Conservation (phyloP, 2,113 vertebrate species). For the Crotalus tigris region DNA sequence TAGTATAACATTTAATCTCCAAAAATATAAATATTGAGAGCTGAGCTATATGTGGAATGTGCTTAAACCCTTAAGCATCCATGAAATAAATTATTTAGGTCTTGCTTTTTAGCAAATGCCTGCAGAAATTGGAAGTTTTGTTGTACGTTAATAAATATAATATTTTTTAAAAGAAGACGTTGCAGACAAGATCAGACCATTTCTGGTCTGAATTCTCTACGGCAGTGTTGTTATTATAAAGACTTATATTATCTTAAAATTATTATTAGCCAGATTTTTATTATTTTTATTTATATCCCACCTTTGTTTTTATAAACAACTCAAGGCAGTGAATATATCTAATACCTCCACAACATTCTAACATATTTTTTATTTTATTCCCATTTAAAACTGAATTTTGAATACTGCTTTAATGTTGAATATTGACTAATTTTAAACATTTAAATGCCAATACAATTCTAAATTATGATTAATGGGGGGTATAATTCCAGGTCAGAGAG, state of each 20-base stretch:
- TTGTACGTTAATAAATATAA: background rate
- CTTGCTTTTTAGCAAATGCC: background rate
- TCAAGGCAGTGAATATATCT: background rate
- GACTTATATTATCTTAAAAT: background rate
- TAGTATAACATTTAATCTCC: background rate
- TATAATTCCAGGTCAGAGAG: background rate
- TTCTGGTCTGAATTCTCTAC: background rate
- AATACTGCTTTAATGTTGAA: background rate
- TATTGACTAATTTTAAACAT: background rate
- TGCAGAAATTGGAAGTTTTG: background rate
- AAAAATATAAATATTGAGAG: background rate
- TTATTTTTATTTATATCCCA: background rate
- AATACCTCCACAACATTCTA: background rate
- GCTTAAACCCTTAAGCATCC: background rate
- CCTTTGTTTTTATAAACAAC: background rate
- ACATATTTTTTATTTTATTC: background rate
- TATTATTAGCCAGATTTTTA: background rate
- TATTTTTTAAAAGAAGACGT: background rate
- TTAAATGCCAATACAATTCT: background rate
- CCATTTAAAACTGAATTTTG: background rate
- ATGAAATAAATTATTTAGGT: background rate
- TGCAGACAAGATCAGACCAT: background rate
- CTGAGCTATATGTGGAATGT: background rate
- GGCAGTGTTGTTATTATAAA: background rate
- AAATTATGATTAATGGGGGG: background rate